These are phyloP conservation scores for Agriopis aurantiaria DNA, from an alignment of 2,888 invertebrate species.

Conservation along the genomic window DNA sequence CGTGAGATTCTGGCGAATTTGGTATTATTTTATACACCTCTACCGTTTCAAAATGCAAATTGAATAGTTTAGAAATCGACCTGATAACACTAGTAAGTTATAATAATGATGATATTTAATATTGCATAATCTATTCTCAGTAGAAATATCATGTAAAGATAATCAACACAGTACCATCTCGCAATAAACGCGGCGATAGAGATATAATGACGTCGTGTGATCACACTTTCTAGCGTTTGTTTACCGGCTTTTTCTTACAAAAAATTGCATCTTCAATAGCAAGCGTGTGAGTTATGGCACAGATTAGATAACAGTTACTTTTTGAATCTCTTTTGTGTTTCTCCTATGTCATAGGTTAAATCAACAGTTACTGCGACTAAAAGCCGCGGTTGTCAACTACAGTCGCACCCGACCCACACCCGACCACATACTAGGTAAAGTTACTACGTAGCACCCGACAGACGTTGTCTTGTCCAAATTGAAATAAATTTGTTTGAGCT, in stretches of 20 bases:
- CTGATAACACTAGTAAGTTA: background rate
- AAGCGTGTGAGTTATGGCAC: background rate
- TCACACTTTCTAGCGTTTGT: conserved; percentile 10
- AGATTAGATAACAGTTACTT: background rate
- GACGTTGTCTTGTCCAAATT: no score
- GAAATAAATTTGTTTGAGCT: no score
- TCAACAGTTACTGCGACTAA: no score
- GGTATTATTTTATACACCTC: no score
- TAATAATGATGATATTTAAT: background rate
- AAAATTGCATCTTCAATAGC: conserved; percentile 7
- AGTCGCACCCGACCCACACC: no score
- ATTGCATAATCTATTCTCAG: conserved; percentile 11
- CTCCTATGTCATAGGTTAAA: background rate
- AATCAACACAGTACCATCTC: conserved; percentile 15
- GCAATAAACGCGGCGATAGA: conserved; percentile 11
- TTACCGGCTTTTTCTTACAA: conserved; percentile 2
- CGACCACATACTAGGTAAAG: no score
- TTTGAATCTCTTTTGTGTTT: no score
- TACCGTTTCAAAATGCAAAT: no score
- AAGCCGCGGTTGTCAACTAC: no score
- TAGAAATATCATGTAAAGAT: conserved; percentile 14
- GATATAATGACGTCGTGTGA: conserved; percentile 12
- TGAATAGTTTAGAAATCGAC: no score
- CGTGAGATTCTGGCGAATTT: no score
- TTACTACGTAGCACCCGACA: no score